Percentiles rank a stretch among this genome's conserved stretches.
Conservation (phyloP, 2,113 vertebrate species). For the Caracal caracal region DNA sequence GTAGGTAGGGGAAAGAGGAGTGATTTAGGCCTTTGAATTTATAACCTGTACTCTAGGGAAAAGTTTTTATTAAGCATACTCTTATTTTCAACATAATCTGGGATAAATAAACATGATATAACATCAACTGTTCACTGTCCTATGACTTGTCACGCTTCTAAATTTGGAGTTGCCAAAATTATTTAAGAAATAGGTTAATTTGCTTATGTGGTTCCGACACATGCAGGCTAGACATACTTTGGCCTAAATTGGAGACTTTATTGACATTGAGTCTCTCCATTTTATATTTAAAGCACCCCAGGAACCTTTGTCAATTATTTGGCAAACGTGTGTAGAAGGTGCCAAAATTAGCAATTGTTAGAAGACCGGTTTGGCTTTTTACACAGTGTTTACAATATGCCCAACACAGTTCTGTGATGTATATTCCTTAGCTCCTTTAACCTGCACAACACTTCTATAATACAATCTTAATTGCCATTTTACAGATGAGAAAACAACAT, state of each 20-base stretch:
- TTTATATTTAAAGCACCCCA: not conserved
- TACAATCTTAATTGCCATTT: not conserved
- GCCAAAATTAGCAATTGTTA: not conserved
- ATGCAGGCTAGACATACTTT: not conserved
- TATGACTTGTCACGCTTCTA: not conserved
- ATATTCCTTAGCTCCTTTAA: not conserved
- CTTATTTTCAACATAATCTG: not conserved
- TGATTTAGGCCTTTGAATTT: not conserved
- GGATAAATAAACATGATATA: not conserved
- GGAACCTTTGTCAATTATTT: not conserved
- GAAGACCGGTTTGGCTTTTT: not conserved
- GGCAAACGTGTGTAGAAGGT: not conserved
- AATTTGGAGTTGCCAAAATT: slow-evolving; percentile 37
- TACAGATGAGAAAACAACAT: not conserved
- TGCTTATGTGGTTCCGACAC: not conserved
- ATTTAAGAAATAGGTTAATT: slow-evolving; percentile 44
- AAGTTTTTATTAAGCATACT: not conserved
- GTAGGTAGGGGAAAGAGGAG: not conserved
- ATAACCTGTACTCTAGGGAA: not conserved
- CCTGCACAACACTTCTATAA: not conserved
- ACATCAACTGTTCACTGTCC: not conserved
- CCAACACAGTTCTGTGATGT: not conserved
- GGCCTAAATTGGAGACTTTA: not conserved
- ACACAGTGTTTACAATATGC: not conserved
- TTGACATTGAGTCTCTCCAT: slow-evolving; percentile 8